phyloP scores from a whole-genome alignment of 2,888 invertebrate species.

The Therioaphis trifolii region DNA sequence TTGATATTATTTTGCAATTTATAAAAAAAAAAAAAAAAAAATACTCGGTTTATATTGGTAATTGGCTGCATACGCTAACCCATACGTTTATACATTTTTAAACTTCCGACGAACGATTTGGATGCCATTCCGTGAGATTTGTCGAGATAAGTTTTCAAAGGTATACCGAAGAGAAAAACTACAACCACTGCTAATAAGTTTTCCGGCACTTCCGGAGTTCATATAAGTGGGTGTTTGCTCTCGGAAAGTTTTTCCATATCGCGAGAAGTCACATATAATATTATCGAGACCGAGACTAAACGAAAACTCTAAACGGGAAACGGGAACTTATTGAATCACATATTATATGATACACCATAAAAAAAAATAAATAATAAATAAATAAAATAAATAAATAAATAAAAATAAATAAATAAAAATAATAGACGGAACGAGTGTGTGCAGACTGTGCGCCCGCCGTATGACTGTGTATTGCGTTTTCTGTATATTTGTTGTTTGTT shows the following conservation, averaged over 20 bases:
- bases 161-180: background rate
- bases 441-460: background rate
- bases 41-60: background rate
- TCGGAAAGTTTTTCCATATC: slow-evolving; percentile 42
- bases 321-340: slow-evolving; percentile 35
- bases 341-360: background rate
- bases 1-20: too few relatives aligned
- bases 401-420: too few relatives aligned
- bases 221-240: slow-evolving; percentile 24
- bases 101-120: background rate
- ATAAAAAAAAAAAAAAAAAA: too few relatives aligned
- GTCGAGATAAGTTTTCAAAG: background rate
- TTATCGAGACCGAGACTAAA: slow-evolving; percentile 43
- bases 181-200: slow-evolving; percentile 8
- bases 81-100: background rate
- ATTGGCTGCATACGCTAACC: background rate
- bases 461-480: background rate
- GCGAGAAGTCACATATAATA: slow-evolving; percentile 26
- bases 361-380: too few relatives aligned
- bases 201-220: background rate
- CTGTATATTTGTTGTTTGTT: background rate
- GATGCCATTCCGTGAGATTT: background rate
- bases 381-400: too few relatives aligned
- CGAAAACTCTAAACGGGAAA: background rate
- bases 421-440: slow-evolving; percentile 21